Conservation (phyloP, 2,113 vertebrate genomes). For the Choloepus hoffmanni region DNA sequence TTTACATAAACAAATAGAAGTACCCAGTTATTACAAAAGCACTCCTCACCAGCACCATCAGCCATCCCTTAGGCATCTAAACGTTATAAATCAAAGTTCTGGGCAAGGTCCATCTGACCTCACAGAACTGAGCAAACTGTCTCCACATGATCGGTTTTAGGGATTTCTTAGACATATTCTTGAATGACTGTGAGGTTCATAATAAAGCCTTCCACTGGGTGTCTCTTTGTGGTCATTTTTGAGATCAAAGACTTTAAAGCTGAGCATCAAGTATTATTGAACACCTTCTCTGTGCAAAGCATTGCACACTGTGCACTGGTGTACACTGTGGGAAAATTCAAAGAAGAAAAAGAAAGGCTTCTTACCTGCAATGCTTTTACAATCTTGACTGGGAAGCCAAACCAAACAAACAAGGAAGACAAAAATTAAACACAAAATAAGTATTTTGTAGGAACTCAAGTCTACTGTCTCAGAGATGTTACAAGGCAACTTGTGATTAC, state of each 20-base stretch:
- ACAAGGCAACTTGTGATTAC: background rate
- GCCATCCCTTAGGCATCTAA: background rate
- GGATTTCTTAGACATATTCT: background rate
- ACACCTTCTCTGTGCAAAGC: background rate
- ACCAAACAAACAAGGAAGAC: background rate
- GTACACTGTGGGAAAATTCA: background rate
- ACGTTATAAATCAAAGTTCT: background rate
- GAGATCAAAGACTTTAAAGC: background rate
- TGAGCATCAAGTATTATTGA: background rate
- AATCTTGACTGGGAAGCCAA: background rate
- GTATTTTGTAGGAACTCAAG: background rate
- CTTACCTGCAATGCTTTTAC: background rate
- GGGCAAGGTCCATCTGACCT: background rate
- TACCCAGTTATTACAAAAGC: background rate
- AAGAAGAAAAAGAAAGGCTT: background rate
- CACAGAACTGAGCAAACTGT: background rate
- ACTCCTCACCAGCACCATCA: background rate
- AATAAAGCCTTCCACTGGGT: background rate
- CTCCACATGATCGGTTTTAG: background rate
- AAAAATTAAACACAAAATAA: conserved; percentile 23
- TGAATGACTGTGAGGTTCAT: background rate
- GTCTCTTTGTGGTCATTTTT: background rate
- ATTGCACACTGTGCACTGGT: background rate
- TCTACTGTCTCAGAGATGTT: background rate
- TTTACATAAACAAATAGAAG: conserved; percentile 26